These are phyloP conservation scores for Aldrovandia affinis DNA, from an alignment of 2,797 vertebrate genomes.

Conservation along the genomic window DNA sequence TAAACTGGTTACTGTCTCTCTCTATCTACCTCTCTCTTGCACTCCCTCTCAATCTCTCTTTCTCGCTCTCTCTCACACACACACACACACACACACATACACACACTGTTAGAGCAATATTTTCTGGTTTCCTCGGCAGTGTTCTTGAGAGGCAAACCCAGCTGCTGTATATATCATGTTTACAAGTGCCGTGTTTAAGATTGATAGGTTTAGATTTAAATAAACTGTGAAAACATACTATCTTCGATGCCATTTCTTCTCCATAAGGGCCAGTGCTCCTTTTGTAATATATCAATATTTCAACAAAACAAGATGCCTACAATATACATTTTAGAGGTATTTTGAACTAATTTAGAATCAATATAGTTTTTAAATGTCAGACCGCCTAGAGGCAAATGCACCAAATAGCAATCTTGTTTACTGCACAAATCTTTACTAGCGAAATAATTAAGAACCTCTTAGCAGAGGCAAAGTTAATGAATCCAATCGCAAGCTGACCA, in stretches of 20 bases:
- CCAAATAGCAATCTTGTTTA: conserved; percentile 1
- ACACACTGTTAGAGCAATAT: background rate
- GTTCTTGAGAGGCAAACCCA: background rate
- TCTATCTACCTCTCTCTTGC: background rate
- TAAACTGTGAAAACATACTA: background rate
- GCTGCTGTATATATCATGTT: conserved; percentile 8
- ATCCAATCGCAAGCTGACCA: too few species aligned
- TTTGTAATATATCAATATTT: background rate
- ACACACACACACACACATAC: background rate
- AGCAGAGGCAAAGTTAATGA: background rate
- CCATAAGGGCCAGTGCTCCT: background rate
- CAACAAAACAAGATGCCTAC: background rate
- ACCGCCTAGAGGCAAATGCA: background rate
- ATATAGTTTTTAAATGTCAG: conserved; percentile 10
- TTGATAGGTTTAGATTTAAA: background rate
- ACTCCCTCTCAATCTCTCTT: background rate
- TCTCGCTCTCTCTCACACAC: background rate
- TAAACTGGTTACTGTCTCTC: background rate
- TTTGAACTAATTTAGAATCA: conserved; percentile 5
- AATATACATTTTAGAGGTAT: background rate
- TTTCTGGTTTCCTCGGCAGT: background rate
- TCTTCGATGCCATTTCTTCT: background rate
- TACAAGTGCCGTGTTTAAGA: background rate
- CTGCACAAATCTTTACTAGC: background rate
- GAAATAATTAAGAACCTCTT: conserved; percentile 19